Conservation (phyloP, 2,113 vertebrate genomes). For the Pseudorasbora parva region DNA sequence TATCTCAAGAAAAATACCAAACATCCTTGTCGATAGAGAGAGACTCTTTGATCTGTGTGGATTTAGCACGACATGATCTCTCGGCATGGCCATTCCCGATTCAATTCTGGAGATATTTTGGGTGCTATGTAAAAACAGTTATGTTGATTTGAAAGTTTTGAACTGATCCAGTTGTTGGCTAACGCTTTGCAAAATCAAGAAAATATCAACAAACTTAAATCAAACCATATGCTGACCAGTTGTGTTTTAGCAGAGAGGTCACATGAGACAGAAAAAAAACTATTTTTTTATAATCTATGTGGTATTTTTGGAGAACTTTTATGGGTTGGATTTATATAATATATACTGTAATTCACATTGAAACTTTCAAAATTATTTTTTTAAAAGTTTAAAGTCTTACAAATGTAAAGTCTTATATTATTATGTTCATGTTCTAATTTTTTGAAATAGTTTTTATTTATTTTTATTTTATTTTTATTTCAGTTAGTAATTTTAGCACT, state of each 20-base stretch:
- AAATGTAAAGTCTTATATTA: neutral
- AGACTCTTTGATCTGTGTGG: neutral
- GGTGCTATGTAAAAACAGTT: neutral
- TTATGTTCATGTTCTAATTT: neutral
- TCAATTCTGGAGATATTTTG: neutral
- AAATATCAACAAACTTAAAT: constrained; percentile 19
- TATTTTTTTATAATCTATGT: neutral
- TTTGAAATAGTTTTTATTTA: too few relatives aligned
- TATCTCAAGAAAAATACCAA: neutral
- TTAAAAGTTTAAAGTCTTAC: neutral
- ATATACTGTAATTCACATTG: neutral
- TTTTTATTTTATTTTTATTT: too few relatives aligned
- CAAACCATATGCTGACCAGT: constrained; percentile 11
- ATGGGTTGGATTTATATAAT: neutral
- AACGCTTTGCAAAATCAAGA: constrained; percentile 1
- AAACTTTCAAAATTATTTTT: neutral
- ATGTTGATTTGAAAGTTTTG: neutral
- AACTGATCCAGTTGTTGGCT: neutral
- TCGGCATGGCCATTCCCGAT: neutral
- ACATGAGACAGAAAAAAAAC: constrained; percentile 4
- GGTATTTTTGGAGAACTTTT: neutral
- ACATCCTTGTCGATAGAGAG: neutral
- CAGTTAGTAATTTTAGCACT: too few relatives aligned
- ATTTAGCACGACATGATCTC: neutral
- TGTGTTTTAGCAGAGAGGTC: constrained; percentile 14